These are phyloP conservation scores for Drosophila ochracea DNA, from an alignment of 2,888 invertebrate genomes.

Conservation along the genomic window DNA sequence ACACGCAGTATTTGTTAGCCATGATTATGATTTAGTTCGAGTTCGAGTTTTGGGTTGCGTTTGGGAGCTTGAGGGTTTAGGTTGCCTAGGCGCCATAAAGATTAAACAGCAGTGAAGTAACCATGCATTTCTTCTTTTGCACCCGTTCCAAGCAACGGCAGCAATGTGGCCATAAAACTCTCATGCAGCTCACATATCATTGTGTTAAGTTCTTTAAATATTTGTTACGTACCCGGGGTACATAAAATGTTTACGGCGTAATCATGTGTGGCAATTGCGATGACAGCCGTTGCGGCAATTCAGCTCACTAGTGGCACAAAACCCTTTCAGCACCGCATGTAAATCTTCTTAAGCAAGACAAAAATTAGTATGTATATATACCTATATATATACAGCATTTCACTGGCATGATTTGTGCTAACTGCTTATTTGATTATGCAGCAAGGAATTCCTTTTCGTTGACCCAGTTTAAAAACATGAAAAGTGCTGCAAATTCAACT, in stretches of 20 bases:
- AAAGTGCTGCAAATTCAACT: conserved; percentile 37
- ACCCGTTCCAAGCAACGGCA: conserved; percentile 37
- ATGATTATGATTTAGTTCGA: conserved; percentile 73
- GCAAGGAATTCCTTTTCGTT: conserved; percentile 4
- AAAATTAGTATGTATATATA: not conserved
- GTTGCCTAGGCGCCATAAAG: conserved; percentile 65
- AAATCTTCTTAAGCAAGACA: conserved; percentile 14
- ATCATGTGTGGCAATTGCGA: conserved; percentile 58
- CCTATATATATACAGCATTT: not conserved
- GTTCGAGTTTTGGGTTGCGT: conserved; percentile 5
- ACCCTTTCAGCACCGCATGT: conserved; percentile 12
- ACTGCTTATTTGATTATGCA: conserved; percentile 16
- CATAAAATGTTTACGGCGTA: conserved; percentile 73
- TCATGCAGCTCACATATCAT: conserved; percentile 67
- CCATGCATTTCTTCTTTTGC: conserved; percentile 53
- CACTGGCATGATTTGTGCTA: conserved; percentile 13
- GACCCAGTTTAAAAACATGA: conserved; percentile 32
- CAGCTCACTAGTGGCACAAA: not conserved
- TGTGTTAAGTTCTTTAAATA: conserved; percentile 75
- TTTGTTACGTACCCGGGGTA: conserved; percentile 57
- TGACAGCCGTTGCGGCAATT: conserved; percentile 23
- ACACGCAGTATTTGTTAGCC: conserved; percentile 71
- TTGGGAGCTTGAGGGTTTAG: not conserved
- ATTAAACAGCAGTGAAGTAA: conserved; percentile 69
- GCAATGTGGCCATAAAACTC: conserved; percentile 54